Conservation (phyloP, 2,797 vertebrate species). For the Jordanella pulchra region DNA sequence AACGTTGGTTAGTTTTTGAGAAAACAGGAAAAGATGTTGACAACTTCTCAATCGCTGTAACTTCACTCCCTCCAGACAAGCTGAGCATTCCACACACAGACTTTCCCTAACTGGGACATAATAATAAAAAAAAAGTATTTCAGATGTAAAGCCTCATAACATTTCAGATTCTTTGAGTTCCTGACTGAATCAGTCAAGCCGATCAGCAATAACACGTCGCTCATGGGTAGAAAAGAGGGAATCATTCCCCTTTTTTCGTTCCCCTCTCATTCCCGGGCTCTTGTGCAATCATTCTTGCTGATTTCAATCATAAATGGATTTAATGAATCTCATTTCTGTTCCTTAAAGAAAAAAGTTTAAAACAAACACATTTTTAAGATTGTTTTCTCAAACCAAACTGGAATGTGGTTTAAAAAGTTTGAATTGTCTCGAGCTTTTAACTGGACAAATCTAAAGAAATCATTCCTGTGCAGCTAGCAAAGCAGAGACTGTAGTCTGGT, state of each 20-base stretch:
- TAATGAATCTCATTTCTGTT: conserved; percentile 16
- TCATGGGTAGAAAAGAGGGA: conserved; percentile 69
- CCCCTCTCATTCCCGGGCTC: conserved; percentile 85
- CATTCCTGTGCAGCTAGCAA: conserved; percentile 52
- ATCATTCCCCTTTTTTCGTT: conserved; percentile 65
- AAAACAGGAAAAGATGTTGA: conserved; percentile 29
- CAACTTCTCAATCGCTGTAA: conserved; percentile 23
- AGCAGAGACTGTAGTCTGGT: conserved; percentile 23
- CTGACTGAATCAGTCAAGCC: conserved; percentile 73
- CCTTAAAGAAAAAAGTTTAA: not conserved
- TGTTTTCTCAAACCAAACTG: conserved; percentile 57
- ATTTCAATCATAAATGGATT: conserved; percentile 41
- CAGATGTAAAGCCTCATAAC: conserved; percentile 18
- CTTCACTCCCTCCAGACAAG: conserved; percentile 65
- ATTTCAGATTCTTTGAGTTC: conserved; percentile 54
- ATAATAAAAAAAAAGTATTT: conserved; percentile 37
- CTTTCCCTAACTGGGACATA: conserved; percentile 48
- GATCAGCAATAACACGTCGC: conserved; percentile 92
- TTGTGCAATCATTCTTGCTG: conserved; percentile 88
- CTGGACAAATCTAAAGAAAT: conserved; percentile 43
- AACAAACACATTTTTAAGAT: conserved; percentile 39
- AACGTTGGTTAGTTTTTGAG: conserved; percentile 26
- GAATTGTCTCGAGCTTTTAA: conserved; percentile 30
- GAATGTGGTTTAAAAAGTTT: conserved; percentile 29
- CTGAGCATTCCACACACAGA: conserved; percentile 67